Percentiles rank a stretch among this genome's conserved stretches.
Evolutionary conservation across 2,113 vertebrate species (phyloP).

Genomic region (Hydrochoerus hydrochaeris): DNA sequence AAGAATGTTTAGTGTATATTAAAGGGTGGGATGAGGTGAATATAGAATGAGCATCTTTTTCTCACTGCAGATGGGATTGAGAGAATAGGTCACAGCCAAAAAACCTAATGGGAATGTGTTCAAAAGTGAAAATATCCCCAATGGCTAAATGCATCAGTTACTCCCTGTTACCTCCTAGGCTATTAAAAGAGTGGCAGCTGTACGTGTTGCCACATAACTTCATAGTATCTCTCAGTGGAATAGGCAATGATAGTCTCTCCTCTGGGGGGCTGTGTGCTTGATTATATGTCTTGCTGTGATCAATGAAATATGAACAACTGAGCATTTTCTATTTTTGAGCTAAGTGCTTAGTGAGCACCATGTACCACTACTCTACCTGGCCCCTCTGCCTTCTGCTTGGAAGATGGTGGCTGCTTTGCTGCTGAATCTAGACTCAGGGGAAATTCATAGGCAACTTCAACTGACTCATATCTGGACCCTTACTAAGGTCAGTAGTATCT

Average conservation of each 20-base stretch:
- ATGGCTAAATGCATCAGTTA: too few species aligned
- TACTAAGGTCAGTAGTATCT: background rate
- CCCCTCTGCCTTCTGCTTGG: background rate
- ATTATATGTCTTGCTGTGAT: background rate
- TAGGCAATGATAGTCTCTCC: background rate
- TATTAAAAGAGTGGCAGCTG: background rate
- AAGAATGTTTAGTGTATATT: background rate
- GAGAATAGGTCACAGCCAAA: background rate
- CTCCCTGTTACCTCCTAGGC: too few species aligned
- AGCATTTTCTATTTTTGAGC: background rate
- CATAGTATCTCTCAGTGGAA: background rate
- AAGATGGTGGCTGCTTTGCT: background rate
- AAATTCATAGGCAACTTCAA: background rate
- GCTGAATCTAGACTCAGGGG: background rate
- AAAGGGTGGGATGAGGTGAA: background rate
- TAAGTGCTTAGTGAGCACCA: background rate
- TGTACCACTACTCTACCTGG: accelerated
- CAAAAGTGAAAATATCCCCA: background rate
- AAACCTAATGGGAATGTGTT: background rate
- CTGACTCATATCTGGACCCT: background rate
- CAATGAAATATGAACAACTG: background rate
- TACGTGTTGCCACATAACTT: background rate
- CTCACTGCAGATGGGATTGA: background rate
- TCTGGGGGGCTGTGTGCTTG: background rate
- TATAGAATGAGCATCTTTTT: background rate